Conservation (phyloP, 1,140 invertebrate genomes). For the Chironomus tepperi region DNA sequence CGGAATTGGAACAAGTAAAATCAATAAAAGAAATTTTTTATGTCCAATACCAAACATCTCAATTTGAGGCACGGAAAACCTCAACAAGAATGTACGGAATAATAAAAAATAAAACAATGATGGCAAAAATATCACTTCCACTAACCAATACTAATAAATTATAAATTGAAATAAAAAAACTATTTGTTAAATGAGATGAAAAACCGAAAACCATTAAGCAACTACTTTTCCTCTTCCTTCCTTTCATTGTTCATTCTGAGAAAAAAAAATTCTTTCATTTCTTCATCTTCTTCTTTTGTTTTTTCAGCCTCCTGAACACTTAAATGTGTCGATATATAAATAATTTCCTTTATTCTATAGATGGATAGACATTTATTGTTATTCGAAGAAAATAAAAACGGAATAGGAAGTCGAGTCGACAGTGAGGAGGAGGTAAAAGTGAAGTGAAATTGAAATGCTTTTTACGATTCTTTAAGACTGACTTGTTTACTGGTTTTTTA, state of each 20-base stretch:
- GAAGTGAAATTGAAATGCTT: neutral
- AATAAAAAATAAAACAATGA: no score
- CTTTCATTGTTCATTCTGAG: neutral
- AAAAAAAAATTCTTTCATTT: neutral
- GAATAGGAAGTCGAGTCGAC: neutral
- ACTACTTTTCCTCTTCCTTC: neutral
- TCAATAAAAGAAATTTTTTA: no score
- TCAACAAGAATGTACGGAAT: no score
- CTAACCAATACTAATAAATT: conserved; percentile 13
- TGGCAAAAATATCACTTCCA: no score
- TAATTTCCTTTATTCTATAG: conserved; percentile 2
- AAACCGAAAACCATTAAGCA: conserved; percentile 18
- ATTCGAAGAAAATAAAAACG: neutral
- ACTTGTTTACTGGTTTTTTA: no score
- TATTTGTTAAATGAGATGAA: conserved; percentile 18
- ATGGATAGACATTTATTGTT: neutral
- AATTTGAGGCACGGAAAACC: no score
- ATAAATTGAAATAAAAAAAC: conserved; percentile 4
- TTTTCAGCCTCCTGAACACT: neutral
- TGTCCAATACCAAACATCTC: no score
- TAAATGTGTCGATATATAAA: conserved; percentile 14
- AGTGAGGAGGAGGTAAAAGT: neutral
- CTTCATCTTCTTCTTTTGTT: neutral
- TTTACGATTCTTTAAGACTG: no score
- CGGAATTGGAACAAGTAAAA: no score